phyloP scores from a whole-genome alignment of 2,888 invertebrate genomes.

The Eupithecia subfuscata region DNA sequence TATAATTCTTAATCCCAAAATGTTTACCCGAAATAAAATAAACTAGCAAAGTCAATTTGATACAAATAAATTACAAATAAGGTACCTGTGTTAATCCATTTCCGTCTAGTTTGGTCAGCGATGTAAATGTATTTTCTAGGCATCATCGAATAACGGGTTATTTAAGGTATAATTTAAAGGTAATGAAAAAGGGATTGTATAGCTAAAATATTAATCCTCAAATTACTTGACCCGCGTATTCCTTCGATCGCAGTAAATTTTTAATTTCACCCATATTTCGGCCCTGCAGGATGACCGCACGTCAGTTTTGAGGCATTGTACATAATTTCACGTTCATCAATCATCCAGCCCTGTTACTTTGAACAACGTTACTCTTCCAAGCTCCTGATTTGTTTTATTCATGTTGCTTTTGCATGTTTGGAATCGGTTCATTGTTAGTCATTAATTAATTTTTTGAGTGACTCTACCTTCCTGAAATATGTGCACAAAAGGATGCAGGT shows the following conservation, averaged over 20 bases:
- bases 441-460: slow-evolving; percentile 12
- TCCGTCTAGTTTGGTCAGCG: not conserved
- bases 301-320: slow-evolving; percentile 66
- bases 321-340: slow-evolving; percentile 77
- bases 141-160: not conserved
- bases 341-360: slow-evolving; percentile 76
- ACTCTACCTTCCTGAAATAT: not conserved
- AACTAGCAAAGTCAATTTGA: no score
- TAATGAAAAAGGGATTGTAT: not conserved
- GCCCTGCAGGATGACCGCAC: slow-evolving; percentile 52
- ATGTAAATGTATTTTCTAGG: not conserved
- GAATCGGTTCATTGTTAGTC: slow-evolving; percentile 42
- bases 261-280: slow-evolving; percentile 46
- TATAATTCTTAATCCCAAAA: no score
- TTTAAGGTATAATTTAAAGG: not conserved
- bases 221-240: slow-evolving; percentile 23
- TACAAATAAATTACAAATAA: no score
- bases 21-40: no score
- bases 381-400: slow-evolving; percentile 61
- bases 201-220: slow-evolving; percentile 7
- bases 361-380: slow-evolving; percentile 68
- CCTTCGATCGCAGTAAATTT: slow-evolving; percentile 45
- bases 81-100: no score
- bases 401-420: slow-evolving; percentile 53
- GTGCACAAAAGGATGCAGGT: not conserved